phyloP scores from a whole-genome alignment of 1,140 invertebrate species.

The Conus betulinus region DNA sequence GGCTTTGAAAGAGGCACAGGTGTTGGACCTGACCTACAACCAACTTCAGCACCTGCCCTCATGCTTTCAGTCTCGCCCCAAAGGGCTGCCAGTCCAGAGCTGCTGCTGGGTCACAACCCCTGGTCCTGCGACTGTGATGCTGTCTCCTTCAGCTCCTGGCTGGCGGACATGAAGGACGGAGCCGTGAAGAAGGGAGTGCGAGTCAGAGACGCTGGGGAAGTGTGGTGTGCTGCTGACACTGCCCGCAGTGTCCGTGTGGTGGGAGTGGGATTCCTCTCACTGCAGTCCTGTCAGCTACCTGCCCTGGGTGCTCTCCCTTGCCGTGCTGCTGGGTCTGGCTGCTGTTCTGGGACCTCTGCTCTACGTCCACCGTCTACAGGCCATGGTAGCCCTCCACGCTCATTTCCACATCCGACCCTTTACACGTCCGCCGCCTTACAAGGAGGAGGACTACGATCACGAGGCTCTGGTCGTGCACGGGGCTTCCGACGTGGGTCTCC shows the following conservation, averaged over 20 bases:
- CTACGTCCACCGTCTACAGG: conserved; percentile 23
- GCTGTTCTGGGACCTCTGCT: conserved; percentile 26
- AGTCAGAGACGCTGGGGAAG: background rate
- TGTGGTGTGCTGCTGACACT: conserved; percentile 1
- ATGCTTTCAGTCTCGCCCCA: conserved; percentile 3
- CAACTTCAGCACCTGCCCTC: conserved; percentile 7
- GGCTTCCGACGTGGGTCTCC: conserved; percentile 86
- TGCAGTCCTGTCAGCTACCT: conserved; percentile 16
- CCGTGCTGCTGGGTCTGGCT: conserved; percentile 7
- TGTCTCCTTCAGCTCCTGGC: conserved; percentile 20
- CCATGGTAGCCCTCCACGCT: conserved; percentile 23
- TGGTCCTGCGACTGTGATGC: conserved; percentile 22
- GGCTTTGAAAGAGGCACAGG: background rate
- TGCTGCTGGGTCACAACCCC: conserved; percentile 24
- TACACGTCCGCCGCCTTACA: background rate
- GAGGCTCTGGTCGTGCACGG: conserved; percentile 95
- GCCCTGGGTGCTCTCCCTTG: conserved; percentile 1
- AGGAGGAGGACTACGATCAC: conserved; percentile 71
- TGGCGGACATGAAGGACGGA: background rate
- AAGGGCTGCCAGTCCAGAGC: background rate
- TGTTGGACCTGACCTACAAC: conserved; percentile 32
- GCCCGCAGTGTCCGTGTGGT: background rate
- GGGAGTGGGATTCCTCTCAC: background rate
- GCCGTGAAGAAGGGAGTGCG: background rate
- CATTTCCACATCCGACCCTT: conserved; percentile 24